Conservation (phyloP, 2,113 vertebrate species). For the Callorhinus ursinus region DNA sequence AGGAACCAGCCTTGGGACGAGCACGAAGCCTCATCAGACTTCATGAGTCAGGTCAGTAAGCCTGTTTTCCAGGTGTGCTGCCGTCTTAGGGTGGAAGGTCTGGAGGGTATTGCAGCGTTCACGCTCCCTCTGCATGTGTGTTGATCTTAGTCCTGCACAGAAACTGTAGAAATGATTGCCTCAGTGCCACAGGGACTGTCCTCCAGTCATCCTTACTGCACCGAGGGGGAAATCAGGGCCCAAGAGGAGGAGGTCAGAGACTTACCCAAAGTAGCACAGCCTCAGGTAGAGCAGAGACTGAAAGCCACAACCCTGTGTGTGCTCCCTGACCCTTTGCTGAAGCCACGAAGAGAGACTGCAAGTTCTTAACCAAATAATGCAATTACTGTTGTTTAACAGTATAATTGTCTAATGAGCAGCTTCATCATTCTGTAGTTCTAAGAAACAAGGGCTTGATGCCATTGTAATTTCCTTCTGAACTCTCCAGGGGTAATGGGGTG, state of each 20-base stretch:
- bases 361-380: background rate
- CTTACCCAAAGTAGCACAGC: background rate
- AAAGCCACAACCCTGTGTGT: background rate
- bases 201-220: background rate
- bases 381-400: background rate
- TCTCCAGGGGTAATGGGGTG: background rate
- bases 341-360: background rate
- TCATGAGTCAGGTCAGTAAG: constrained; percentile 90
- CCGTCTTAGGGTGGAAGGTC: fast-evolving
- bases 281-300: background rate
- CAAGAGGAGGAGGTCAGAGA: background rate
- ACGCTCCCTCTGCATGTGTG: background rate
- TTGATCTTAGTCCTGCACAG: background rate
- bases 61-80: background rate
- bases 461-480: constrained; percentile 39
- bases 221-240: no score
- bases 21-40: constrained; percentile 88
- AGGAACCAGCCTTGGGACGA: constrained; percentile 93
- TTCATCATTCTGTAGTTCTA: background rate
- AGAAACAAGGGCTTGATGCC: constrained; percentile 22
- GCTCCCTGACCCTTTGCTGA: background rate
- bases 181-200: background rate
- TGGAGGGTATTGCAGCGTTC: background rate
- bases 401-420: constrained; percentile 16
- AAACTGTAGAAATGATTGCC: background rate